These are phyloP conservation scores for Polyodon spathula DNA, from an alignment of 2,113 vertebrate genomes.

Conservation along the genomic window DNA sequence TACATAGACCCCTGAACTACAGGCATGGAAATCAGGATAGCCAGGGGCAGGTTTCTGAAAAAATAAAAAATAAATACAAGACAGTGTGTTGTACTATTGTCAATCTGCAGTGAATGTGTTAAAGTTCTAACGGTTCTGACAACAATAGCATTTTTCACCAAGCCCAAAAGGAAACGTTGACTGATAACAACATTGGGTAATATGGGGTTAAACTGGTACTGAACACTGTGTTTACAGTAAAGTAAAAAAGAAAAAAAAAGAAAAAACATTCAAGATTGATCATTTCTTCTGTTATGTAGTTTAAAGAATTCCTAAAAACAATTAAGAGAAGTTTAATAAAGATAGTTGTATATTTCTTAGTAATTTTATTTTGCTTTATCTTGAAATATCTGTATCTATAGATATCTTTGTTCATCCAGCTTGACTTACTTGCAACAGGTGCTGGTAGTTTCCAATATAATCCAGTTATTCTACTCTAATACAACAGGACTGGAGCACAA, in stretches of 20 bases:
- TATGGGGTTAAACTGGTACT: background rate
- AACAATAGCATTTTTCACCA: background rate
- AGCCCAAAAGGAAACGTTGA: too few species aligned
- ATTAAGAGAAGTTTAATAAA: background rate
- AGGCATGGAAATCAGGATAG: constrained; percentile 59
- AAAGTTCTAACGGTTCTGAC: background rate
- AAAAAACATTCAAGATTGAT: constrained; percentile 45
- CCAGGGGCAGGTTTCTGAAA: constrained; percentile 49
- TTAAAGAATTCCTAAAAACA: constrained; percentile 54
- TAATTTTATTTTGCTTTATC: too few species aligned
- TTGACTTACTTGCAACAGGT: too few species aligned
- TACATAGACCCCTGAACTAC: constrained; percentile 58
- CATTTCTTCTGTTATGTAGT: constrained; percentile 61
- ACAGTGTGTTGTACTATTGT: background rate
- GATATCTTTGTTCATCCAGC: too few species aligned
- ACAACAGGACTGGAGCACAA: background rate
- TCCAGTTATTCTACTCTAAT: too few species aligned
- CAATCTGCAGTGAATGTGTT: background rate
- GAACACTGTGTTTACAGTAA: background rate
- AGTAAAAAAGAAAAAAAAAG: background rate
- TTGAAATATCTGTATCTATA: background rate
- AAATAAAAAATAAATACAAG: background rate
- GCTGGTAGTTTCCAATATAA: too few species aligned
- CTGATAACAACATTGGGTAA: background rate
- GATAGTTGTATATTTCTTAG: background rate